Base-by-base conservation (phyloP, 2,113 vertebrate genomes). In the Okapia johnstoni region DNA sequence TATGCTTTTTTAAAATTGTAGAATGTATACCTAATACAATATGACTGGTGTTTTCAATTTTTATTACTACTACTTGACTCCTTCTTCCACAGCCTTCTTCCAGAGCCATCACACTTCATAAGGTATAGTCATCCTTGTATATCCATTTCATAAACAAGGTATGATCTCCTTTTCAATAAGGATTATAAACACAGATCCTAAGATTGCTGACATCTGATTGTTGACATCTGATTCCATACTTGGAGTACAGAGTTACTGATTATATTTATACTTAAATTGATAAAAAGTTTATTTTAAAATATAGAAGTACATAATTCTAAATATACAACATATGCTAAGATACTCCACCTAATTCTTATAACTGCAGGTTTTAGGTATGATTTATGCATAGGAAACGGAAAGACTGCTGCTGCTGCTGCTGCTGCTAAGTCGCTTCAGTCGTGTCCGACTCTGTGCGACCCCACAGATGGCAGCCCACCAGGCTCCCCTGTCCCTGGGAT, bases 341-440 rank as follows among this genome's bases (percentile, higher is more conserved):
- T 17, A 52, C 2, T 94, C 7, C 1, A 90, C 2, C 40, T 91
- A 95, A 85, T 89, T 93, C 26, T 93, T 55, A 54, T 1, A 95
- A 55, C 36, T 77, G 28, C 0, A 58, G 73, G 90, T 77, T 94
- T 88, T 54, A 88, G 61, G 33, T 81, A 30, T n/a, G 9, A 88
- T 81, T 96, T 94, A 87, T 52, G 3, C n/a, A 26, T 26, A 96
- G 10, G 73, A 96, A 94, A 90, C 76, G n/a, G 43, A 95, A 89
- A 93, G 55, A 66, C 1, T 61, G n/a, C n/a, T n/a, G n/a, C n/a
- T n/a, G n/a, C n/a, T n/a, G n/a, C n/a, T n/a, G n/a, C n/a, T n/a
- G n/a, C n/a, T n/a, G n/a, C n/a, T n/a, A n/a, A n/a, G n/a, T n/a
- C n/a, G n/a, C n/a, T n/a, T n/a, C n/a, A n/a, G n/a, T n/a, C n/a